Base-by-base conservation (phyloP, 2,888 invertebrate species). In the Odontocolon sp. region DNA sequence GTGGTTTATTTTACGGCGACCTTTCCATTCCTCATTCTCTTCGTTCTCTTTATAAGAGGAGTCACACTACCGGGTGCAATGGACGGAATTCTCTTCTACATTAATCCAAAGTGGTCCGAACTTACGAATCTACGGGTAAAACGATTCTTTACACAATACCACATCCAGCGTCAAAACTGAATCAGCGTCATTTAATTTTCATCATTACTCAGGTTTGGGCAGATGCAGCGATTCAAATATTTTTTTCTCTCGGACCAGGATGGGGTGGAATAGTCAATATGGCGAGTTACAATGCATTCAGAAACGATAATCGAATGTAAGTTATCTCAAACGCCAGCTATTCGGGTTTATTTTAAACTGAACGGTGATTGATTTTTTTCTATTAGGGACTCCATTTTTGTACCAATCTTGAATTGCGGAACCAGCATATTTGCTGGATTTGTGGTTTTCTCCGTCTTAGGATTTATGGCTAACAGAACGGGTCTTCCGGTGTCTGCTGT, bases 171-270 rank as follows among this genome's bases (percentile, higher is more conserved):
- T 4, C 18, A n/a, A n/a, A 6, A 33, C 5, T 0, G 26, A 42
- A 1, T 0, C 28, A 4, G 16, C 42, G 3, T 40, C 28, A 1
- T 11, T 40, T 14, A 18, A n/a, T 47, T 38, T 47, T 18, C 18
- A 59, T 80, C 66, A 66, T 78, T 78, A 83, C 81, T 40, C 85
- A 96, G 96, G 95, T 97, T 2, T 98, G 98, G 98, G 95, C 96
- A 0, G 97, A 97, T 89, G 98, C 98, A 0, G 96, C 97, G 0
- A 94, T 96, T n/a, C 97, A 98, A 91, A 95, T 98, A 80, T 97
- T 98, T 91, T 98, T 95, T 88, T 97, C 97, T 0, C 93, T 98
- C 14, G 97, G 97, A 1, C 96, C 96, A 0, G 96, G 96, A 3
- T 96, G 96, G 95, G 96, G 96, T 42, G 96, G 96, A 4, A 93